Evolutionary conservation across 2,113 vertebrate genomes (phyloP), one percentile per base, ranked within the genome.

Genomic region (Neolamprologus kungweensis): DNA sequence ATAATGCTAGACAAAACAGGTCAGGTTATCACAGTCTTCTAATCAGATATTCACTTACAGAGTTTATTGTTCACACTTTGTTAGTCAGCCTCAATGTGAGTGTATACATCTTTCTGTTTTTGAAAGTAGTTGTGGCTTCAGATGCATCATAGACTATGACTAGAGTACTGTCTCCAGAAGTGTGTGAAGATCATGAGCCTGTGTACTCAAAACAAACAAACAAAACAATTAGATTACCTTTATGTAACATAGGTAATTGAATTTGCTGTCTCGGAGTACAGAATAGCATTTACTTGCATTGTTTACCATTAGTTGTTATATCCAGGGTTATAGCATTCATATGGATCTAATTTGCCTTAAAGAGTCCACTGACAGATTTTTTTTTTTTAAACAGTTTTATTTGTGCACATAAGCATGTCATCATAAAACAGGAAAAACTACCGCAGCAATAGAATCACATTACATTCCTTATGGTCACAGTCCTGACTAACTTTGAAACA

Each of bases 221-320:
- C 33, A 45, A 65, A 88, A 55, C 73, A 65, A 94, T 94, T 65
- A 40, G 28, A 92, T 94, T 89, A 88, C 35, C 9, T 63, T 78
- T 45, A 33, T 65, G 85, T 63, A 60, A 75, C 82, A 16, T 11
- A 31, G 57, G 8, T 84, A 88, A 88, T 75, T 8, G 4, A 85
- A 65, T 53, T 45, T n/a, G 23, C 68, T 89, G 82, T 53, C 31
- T 83, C 4, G 5, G 19, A 75, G 57, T 28, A 31, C 75, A 55
- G 40, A 21, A 57, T 40, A 7, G 5, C 21, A 50, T 51, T 78
- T 78, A 51, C 19, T 33, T 51, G 45, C 33, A 50, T 16, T 78
- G 26, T 19, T 8, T 28, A 57, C 9, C 28, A 53, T 54, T 54
- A 71, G 33, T 11, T 82, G 21, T 83, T 75, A 57, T 57, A 6